These are phyloP conservation scores for Sander lucioperca DNA, from an alignment of 2,113 vertebrate species.

Conservation along the genomic window DNA sequence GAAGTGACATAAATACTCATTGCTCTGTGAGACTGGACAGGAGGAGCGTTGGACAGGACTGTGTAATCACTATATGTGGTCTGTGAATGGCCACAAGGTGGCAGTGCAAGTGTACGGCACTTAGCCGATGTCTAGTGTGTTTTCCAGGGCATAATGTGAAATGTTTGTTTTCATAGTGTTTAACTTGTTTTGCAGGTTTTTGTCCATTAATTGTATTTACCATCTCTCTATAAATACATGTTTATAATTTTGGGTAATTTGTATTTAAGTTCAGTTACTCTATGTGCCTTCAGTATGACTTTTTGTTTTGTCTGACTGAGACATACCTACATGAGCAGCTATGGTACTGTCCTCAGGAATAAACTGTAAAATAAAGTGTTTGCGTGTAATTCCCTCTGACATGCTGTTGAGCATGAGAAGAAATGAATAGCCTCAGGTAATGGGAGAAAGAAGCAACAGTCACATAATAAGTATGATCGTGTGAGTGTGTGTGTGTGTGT, in stretches of 20 bases:
- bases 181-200: neutral
- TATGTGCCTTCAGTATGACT: neutral
- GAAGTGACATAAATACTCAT: too few species aligned
- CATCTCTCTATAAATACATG: constrained; percentile 5
- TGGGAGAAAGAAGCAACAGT: neutral
- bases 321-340: constrained; percentile 10
- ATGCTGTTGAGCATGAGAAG: constrained; percentile 36
- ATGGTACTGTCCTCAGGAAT: neutral
- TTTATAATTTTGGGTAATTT: neutral
- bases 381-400: constrained; percentile 8
- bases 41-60: too few species aligned
- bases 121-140: neutral
- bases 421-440: constrained; percentile 41
- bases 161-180: neutral
- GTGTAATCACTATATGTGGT: too few species aligned
- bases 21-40: too few species aligned
- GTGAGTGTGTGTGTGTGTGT: too few species aligned
- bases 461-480: too few species aligned
- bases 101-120: constrained; percentile 10
- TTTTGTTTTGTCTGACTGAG: neutral
- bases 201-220: neutral
- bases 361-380: constrained; percentile 15
- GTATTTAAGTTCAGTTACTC: neutral
- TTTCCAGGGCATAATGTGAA: neutral
- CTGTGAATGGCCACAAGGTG: constrained; percentile 24